Percentiles rank a stretch among this genome's conserved stretches.
These are phyloP conservation scores for Araneus ventricosus DNA, from an alignment of 1,140 invertebrate species.

Conservation along the genomic window DNA sequence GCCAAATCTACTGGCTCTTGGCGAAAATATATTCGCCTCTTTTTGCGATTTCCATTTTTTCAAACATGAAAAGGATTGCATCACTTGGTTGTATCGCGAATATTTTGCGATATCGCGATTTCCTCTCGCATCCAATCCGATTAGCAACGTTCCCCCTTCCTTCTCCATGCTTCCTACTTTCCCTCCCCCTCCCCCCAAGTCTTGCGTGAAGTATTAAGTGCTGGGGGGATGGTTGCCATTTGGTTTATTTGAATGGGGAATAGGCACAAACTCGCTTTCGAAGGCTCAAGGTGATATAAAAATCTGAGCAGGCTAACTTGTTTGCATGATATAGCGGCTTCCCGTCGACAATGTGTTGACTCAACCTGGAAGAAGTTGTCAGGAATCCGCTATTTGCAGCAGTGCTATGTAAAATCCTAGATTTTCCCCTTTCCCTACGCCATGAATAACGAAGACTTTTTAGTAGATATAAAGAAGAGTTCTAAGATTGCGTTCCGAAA, in stretches of 20 bases:
- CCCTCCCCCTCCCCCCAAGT: not conserved
- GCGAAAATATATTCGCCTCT: not conserved
- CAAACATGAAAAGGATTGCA: not conserved
- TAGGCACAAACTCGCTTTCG: not conserved
- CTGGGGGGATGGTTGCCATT: not conserved
- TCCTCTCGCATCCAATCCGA: conserved; percentile 18
- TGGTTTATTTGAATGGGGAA: conserved; percentile 12
- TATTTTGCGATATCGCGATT: conserved; percentile 25
- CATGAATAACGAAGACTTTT: not conserved
- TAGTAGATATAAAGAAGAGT: not conserved
- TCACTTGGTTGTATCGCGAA: not conserved
- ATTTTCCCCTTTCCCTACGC: not conserved
- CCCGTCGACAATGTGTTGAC: not conserved
- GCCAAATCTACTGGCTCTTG: not conserved
- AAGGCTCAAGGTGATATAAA: conserved; percentile 8
- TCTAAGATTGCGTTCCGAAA: not conserved
- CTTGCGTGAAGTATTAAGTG: conserved; percentile 13
- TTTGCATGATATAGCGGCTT: conserved; percentile 13
- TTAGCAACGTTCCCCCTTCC: not conserved
- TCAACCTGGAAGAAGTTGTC: not conserved
- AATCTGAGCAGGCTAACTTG: conserved; percentile 16
- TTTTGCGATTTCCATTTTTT: not conserved
- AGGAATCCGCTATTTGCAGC: not conserved
- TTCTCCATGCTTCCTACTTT: not conserved
- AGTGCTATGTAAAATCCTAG: not conserved